Conservation (phyloP, 2,113 vertebrate species). For the Triplophysa dalaica region DNA sequence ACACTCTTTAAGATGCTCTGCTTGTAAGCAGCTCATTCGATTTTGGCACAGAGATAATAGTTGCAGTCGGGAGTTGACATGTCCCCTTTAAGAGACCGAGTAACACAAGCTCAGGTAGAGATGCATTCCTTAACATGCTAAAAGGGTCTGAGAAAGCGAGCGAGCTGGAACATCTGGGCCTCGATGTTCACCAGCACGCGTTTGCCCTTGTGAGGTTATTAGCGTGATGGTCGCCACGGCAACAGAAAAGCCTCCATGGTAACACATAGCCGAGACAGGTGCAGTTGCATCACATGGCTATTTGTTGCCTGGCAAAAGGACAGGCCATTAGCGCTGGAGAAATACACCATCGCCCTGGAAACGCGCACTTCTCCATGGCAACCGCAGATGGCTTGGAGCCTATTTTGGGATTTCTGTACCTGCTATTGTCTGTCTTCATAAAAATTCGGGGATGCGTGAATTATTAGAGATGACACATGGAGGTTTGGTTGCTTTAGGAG, state of each 20-base stretch:
- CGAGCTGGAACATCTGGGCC: conserved; percentile 57
- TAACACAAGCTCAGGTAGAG: conserved; percentile 38
- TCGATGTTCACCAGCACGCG: conserved; percentile 62
- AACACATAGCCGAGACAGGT: conserved; percentile 80
- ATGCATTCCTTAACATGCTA: conserved; percentile 50
- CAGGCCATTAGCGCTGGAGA: conserved; percentile 79
- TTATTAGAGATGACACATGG: conserved; percentile 70
- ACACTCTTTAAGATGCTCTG: too few species aligned
- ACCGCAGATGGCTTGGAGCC: conserved; percentile 72
- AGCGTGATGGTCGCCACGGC: conserved; percentile 80
- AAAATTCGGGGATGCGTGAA: conserved; percentile 66
- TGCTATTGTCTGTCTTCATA: conserved; percentile 67
- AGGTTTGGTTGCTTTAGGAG: conserved; percentile 67
- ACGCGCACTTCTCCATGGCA: conserved; percentile 74
- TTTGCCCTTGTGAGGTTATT: conserved; percentile 80
- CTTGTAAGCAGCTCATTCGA: too few species aligned
- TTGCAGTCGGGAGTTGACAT: not conserved
- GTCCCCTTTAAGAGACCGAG: conserved; percentile 9
- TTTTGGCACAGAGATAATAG: not conserved
- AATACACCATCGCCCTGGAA: conserved; percentile 79
- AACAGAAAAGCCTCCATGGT: conserved; percentile 79
- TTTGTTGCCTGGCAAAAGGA: conserved; percentile 83
- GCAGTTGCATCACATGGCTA: conserved; percentile 81
- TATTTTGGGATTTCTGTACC: conserved; percentile 61
- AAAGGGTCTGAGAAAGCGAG: conserved; percentile 33